phyloP scores from a whole-genome alignment of 2,113 vertebrate species.

The Ivindomyrus marchei region DNA sequence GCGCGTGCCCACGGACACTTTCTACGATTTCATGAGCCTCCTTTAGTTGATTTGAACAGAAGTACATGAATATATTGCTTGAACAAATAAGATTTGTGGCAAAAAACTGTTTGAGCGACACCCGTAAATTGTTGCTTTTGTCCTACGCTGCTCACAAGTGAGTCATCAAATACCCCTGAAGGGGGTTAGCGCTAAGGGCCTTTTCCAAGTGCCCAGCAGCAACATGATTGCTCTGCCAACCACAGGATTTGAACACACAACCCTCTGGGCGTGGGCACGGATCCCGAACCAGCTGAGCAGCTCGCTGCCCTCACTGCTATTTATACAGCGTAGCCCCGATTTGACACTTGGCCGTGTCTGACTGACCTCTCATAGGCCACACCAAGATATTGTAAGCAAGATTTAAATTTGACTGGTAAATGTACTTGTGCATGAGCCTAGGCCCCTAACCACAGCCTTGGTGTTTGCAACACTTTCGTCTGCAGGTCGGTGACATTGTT shows the following conservation, averaged over 20 bases:
- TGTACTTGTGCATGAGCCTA: background rate
- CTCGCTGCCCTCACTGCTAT: background rate
- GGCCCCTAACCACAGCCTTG: background rate
- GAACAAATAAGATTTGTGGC: background rate
- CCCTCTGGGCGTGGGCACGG: background rate
- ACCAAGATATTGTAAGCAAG: background rate
- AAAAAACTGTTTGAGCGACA: background rate
- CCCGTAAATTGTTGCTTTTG: background rate
- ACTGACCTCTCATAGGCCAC: background rate
- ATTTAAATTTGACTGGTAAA: background rate
- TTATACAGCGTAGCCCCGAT: background rate
- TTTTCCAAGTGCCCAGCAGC: background rate
- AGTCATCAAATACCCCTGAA: background rate
- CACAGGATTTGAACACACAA: background rate
- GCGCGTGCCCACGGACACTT: no score
- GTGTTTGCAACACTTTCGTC: background rate
- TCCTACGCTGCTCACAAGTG: background rate
- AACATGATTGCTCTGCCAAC: background rate
- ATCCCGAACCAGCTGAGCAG: background rate
- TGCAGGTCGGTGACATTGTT: constrained; percentile 88
- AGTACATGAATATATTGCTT: background rate
- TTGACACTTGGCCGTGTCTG: background rate
- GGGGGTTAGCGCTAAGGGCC: background rate
- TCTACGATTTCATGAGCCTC: background rate
- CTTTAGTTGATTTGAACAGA: background rate